Percentiles rank a stretch among this genome's conserved stretches.
phyloP scores from a whole-genome alignment of 2,888 invertebrate genomes.

The Cosmia pyralina region DNA sequence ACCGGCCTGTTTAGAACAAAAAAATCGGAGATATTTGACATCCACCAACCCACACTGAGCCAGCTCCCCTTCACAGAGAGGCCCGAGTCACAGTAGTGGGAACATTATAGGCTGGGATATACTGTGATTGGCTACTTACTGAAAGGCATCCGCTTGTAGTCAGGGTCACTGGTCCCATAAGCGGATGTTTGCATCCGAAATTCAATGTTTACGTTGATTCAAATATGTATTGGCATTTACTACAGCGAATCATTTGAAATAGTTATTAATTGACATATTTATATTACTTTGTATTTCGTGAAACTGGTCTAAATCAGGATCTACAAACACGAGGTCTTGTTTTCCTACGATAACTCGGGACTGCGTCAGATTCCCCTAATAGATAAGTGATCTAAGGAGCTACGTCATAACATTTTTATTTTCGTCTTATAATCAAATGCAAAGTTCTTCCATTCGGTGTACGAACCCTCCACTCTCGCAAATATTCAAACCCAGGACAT shows the following conservation, averaged over 20 bases:
- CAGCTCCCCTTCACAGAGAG: not conserved
- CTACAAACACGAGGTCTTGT: not conserved
- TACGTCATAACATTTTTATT: not conserved
- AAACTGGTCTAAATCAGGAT: conserved; percentile 15
- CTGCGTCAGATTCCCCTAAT: not conserved
- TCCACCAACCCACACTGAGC: too few relatives aligned
- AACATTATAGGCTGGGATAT: not conserved
- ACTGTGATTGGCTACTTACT: not conserved
- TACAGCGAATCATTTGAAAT: conserved; percentile 16
- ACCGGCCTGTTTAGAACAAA: too few relatives aligned
- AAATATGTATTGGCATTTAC: conserved; percentile 6
- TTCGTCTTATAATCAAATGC: not conserved
- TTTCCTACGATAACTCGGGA: not conserved
- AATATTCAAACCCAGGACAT: too few relatives aligned
- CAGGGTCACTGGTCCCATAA: conserved; percentile 13
- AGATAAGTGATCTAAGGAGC: not conserved
- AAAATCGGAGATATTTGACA: too few relatives aligned
- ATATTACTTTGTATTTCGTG: conserved; percentile 6
- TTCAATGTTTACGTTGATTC: conserved; percentile 20
- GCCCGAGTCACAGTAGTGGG: too few relatives aligned
- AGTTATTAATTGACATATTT: not conserved
- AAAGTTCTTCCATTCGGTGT: too few relatives aligned
- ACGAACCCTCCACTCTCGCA: too few relatives aligned
- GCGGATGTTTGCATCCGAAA: conserved; percentile 41
- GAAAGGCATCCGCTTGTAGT: not conserved